Percentiles rank a stretch among this genome's conserved stretches.
These are phyloP conservation scores for Manduca sexta DNA, from an alignment of 1,140 invertebrate genomes.

Conservation along the genomic window DNA sequence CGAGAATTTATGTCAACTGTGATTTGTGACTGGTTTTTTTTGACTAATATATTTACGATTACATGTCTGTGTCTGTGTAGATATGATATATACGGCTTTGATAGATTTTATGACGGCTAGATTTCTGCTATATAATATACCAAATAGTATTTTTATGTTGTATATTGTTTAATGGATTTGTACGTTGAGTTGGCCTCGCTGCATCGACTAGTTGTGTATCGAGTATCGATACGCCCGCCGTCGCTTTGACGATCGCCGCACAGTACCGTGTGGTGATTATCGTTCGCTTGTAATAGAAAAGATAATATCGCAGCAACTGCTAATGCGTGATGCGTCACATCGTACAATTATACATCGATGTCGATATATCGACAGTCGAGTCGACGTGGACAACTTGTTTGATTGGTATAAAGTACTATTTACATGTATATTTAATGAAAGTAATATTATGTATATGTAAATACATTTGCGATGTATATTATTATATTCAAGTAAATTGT, in stretches of 20 bases:
- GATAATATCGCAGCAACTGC: no score
- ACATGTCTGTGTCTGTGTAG: conserved; percentile 57
- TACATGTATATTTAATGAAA: conserved; percentile 64
- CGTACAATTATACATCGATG: no score
- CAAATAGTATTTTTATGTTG: conserved; percentile 72
- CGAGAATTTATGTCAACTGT: conserved; percentile 71
- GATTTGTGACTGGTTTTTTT: conserved; percentile 71
- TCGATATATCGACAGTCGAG: not conserved
- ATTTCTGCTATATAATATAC: conserved; percentile 69
- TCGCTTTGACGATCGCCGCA: no score
- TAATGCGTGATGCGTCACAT: no score
- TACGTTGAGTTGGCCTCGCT: conserved; percentile 22
- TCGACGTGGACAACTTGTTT: conserved; percentile 29
- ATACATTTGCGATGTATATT: conserved; percentile 70
- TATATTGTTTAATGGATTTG: conserved; percentile 64
- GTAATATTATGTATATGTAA: conserved; percentile 70
- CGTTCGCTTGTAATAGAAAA: no score
- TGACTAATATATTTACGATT: conserved; percentile 66
- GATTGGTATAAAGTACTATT: conserved; percentile 63
- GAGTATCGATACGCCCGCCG: not conserved
- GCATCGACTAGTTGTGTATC: not conserved
- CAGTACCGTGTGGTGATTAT: no score
- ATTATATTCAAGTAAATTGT: conserved; percentile 66
- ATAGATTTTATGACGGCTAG: conserved; percentile 66
- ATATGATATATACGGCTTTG: conserved; percentile 55